Base-by-base conservation (phyloP, 2,888 invertebrate genomes). In the Steromphala cineraria region DNA sequence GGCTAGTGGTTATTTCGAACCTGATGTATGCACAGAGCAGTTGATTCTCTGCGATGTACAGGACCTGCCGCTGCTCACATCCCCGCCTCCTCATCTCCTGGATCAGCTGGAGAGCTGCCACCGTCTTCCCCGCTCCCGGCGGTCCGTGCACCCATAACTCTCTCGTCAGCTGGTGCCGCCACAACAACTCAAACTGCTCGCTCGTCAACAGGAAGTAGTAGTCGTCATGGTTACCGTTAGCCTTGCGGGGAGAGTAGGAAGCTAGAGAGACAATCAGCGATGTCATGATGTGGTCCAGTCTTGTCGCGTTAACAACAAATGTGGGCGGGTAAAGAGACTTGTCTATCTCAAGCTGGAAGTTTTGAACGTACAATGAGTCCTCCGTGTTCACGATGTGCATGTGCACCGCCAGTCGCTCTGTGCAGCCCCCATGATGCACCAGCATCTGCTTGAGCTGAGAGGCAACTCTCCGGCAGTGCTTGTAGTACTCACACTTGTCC, bases 101-200 rank as follows among this genome's bases (percentile, higher is more conserved):
- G 24, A 90, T 87, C 86, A 89, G 86, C 80, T 89, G 88, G 56
- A 89, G 80, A 10, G 88, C 88, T 7, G 89, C 87, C 21, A 90
- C 87, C 0, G 90, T 90, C 78, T 90, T 90, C 7, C 90, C 90
- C 15, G 88, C 84, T 0, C 89, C 90, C 1, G 90, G 88, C 1
- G 90, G 89, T 19, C 90, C 89, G 82, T 90, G 90, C 31, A 90
- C 84, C 90, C 90, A 90, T 79, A 90, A 85, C 81, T 89, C 89
- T 79, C 82, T 86, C 31, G 87, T 89, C 82, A 87, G 88, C 79
- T 90, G 90, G 56, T 87, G 88, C 0, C 83, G 86, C 87, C 87
- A 89, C 76, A 90, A 83, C 82, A 90, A 81, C 78, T 90, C 88
- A 84, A 90, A 88, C 87, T 90, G 90, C 79, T 89, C 90, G 81